Evolutionary conservation across 2,888 invertebrate species (phyloP).

Genomic region (Ennomos quercinarius): DNA sequence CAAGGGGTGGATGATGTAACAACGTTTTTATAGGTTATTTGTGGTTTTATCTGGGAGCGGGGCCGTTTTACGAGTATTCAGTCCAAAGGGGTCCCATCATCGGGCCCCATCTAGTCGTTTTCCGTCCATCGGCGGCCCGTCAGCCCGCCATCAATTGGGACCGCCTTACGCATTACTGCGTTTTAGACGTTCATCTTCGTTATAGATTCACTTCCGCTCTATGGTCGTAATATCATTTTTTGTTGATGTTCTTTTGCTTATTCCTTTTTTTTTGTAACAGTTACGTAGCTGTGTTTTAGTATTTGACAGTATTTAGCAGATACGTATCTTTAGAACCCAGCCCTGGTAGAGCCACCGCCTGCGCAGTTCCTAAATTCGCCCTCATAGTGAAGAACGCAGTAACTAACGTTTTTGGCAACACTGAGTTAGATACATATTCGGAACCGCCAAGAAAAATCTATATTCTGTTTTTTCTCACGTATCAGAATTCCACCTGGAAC

Average conservation of each 20-base stretch:
- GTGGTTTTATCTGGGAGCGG: slow-evolving; percentile 26
- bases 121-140: slow-evolving; percentile 16
- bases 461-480: no score
- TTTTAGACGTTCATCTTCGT: slow-evolving; percentile 1
- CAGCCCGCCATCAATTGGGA: slow-evolving; percentile 10
- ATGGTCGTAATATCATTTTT: slow-evolving; percentile 8
- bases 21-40: slow-evolving; percentile 26
- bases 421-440: no score
- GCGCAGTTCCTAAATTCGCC: no score
- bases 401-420: no score
- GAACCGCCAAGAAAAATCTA: no score
- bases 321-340: no score
- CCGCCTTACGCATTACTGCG: slow-evolving; percentile 7
- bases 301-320: no score
- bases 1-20: slow-evolving; percentile 25
- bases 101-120: slow-evolving; percentile 8
- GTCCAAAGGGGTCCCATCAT: slow-evolving; percentile 14
- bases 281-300: no score
- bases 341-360: no score
- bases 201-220: slow-evolving; percentile 11
- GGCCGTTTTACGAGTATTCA: slow-evolving; percentile 19
- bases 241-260: neutral
- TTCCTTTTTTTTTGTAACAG: no score
- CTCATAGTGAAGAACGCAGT: no score
- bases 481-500: no score